Percentiles rank a stretch among this genome's conserved stretches.
These are phyloP conservation scores for Lepidurus apus DNA, from an alignment of 1,140 invertebrate species.

Conservation along the genomic window DNA sequence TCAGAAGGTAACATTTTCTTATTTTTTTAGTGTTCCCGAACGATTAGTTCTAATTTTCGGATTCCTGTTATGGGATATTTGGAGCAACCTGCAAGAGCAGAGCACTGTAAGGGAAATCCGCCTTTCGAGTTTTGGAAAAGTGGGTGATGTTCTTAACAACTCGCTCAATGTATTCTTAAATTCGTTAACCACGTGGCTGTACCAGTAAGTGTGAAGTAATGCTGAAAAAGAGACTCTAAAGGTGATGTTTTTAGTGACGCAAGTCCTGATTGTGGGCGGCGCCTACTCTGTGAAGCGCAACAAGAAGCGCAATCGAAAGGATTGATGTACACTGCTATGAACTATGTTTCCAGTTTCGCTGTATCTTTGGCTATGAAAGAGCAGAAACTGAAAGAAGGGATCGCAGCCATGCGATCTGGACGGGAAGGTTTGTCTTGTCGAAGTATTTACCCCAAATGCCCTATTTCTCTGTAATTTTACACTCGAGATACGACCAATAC, in stretches of 20 bases:
- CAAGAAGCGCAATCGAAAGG: slow-evolving; percentile 4
- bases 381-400: neutral
- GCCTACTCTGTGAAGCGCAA: neutral
- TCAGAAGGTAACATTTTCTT: neutral
- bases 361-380: neutral
- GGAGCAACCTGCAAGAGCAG: neutral
- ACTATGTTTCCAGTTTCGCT: neutral
- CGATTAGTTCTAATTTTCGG: neutral
- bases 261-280: neutral
- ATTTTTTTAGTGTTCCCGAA: neutral
- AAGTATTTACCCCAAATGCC: slow-evolving; percentile 2
- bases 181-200: neutral
- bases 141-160: neutral
- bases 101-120: neutral
- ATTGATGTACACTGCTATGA: neutral
- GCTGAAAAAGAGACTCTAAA: neutral
- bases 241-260: neutral
- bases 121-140: neutral
- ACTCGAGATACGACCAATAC: neutral
- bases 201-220: neutral
- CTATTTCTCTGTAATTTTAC: neutral
- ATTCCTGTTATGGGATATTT: neutral
- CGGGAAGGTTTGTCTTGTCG: neutral
- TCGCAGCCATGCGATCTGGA: neutral
- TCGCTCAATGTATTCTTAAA: neutral